Evolutionary conservation across 2,888 invertebrate genomes (phyloP).

Genomic region (Glomeris marginata): DNA sequence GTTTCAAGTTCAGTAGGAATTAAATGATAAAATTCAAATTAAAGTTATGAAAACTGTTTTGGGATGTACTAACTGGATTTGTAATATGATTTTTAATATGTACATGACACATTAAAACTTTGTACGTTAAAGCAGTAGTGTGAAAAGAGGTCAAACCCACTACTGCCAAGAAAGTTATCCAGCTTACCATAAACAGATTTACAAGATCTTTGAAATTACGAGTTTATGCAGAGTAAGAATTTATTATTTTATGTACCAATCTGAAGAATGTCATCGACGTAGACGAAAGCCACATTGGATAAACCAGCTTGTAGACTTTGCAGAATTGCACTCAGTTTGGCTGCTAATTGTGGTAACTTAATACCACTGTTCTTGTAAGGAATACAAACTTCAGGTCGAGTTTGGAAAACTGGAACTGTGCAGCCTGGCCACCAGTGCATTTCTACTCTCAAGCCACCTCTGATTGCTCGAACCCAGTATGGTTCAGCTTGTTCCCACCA

Average conservation of each 20-base stretch:
- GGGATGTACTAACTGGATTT: too few species aligned
- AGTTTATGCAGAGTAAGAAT: too few species aligned
- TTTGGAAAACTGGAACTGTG: conserved; percentile 6
- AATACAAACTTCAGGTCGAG: conserved; percentile 12
- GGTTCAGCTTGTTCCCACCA: conserved; percentile 14
- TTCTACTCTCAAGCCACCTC: conserved; percentile 9
- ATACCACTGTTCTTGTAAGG: conserved; percentile 9
- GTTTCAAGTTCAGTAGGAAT: too few species aligned
- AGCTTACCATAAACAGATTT: too few species aligned
- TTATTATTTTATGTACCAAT: conserved; percentile 4
- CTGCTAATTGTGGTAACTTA: conserved; percentile 7
- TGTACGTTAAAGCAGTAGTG: too few species aligned
- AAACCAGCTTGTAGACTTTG: conserved; percentile 7
- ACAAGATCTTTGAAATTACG: too few species aligned
- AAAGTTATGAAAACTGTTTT: too few species aligned
- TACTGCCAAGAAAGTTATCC: too few species aligned
- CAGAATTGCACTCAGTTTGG: conserved; percentile 9
- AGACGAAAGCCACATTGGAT: conserved; percentile 10
- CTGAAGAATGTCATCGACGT: conserved; percentile 12
- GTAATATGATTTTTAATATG: too few species aligned
- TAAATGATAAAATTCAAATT: too few species aligned
- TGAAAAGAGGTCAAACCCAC: too few species aligned
- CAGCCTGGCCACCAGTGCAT: conserved; percentile 16
- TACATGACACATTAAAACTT: too few species aligned
- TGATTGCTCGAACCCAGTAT: conserved; percentile 12